Evolutionary conservation across 2,888 invertebrate genomes (phyloP).

Genomic region (Drosophila falleni): DNA sequence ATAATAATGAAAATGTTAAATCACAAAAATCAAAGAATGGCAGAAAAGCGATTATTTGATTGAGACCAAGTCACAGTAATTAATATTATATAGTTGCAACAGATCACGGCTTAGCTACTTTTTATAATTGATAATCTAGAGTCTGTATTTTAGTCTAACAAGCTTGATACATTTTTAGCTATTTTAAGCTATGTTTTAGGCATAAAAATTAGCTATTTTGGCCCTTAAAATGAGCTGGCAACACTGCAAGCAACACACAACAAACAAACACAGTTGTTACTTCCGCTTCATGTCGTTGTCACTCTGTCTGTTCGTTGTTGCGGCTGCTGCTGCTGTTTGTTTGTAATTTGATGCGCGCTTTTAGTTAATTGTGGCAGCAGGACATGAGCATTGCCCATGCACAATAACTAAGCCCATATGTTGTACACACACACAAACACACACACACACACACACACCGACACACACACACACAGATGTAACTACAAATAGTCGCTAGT

Average conservation of each 20-base stretch:
- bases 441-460: constrained; percentile 21
- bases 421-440: constrained; percentile 23
- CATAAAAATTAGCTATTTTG: not conserved
- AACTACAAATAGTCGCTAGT: constrained; percentile 44
- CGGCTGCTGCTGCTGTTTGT: constrained; percentile 55
- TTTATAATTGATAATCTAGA: no score
- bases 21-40: not conserved
- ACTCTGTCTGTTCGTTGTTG: constrained; percentile 41
- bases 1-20: no score
- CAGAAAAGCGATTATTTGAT: no score
- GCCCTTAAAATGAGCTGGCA: not conserved
- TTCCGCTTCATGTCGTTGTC: constrained; percentile 75
- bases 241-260: not conserved
- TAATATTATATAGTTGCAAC: no score
- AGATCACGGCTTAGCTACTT: no score
- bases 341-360: constrained; percentile 81
- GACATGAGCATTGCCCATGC: constrained; percentile 71
- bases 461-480: constrained; percentile 13
- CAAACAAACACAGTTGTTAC: constrained; percentile 65
- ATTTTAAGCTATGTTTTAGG: no score
- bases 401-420: constrained; percentile 71
- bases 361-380: constrained; percentile 80
- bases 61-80: not conserved
- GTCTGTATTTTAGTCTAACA: no score
- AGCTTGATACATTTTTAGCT: not conserved